Percentiles rank a stretch among this genome's conserved stretches.
Conservation (phyloP, 2,113 vertebrate genomes). For the Etia nguti region DNA sequence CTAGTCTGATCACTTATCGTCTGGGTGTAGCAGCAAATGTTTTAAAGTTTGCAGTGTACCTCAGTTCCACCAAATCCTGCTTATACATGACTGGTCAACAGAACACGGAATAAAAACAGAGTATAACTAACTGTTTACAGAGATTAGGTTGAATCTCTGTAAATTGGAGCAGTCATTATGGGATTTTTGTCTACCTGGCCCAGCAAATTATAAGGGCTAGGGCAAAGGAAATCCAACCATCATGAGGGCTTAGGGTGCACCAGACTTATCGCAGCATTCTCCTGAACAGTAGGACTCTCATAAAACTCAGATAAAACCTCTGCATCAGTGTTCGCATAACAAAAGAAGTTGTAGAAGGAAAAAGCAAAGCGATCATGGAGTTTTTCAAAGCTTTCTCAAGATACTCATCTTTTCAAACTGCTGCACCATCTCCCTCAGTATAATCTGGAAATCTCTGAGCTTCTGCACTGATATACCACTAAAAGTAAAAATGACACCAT, state of each 20-base stretch:
- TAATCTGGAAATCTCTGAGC: background rate
- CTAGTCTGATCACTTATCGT: background rate
- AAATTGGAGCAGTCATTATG: background rate
- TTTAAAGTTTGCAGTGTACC: background rate
- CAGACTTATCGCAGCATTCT: background rate
- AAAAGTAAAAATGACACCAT: background rate
- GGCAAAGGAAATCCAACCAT: background rate
- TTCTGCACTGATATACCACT: background rate
- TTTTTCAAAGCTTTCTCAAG: background rate
- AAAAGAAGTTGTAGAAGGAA: background rate
- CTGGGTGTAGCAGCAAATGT: background rate
- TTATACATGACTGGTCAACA: background rate
- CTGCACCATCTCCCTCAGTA: background rate
- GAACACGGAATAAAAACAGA: background rate
- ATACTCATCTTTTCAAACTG: background rate
- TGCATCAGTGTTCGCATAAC: rapidly evolving
- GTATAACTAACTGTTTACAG: background rate
- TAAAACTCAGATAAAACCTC: background rate
- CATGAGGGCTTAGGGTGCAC: background rate
- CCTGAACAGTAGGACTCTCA: background rate
- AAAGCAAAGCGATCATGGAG: background rate
- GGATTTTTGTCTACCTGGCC: background rate
- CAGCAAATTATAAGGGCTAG: background rate
- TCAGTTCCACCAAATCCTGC: background rate
- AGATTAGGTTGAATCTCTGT: background rate